Conservation (phyloP, 2,888 invertebrate genomes). For the Callimorpha dominula region DNA sequence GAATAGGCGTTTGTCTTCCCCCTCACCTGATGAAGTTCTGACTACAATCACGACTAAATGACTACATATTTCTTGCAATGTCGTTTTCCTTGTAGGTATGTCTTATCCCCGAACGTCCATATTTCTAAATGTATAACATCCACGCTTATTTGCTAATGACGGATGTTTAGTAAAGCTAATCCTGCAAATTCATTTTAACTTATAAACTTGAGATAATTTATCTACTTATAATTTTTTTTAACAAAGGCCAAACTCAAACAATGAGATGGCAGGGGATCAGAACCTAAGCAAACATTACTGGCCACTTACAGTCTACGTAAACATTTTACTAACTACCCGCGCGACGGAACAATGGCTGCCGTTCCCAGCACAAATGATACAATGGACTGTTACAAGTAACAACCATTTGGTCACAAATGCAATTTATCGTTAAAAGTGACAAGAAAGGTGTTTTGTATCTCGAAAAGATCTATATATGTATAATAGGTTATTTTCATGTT, state of each 20-base stretch:
- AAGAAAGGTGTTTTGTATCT: conserved; percentile 5
- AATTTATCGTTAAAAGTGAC: conserved; percentile 19
- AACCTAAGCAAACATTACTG: conserved; percentile 7
- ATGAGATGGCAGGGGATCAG: conserved; percentile 2
- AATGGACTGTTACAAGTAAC: conserved; percentile 7
- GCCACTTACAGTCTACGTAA: conserved; percentile 30
- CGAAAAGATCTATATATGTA: background rate
- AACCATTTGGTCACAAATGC: conserved; percentile 10
- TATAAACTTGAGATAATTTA: background rate
- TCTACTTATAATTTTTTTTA: background rate
- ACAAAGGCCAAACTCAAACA: background rate
- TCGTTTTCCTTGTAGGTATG: background rate
- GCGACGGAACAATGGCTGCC: conserved; percentile 34
- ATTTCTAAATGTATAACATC: background rate
- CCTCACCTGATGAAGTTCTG: background rate
- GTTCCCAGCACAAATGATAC: conserved; percentile 12
- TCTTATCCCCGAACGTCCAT: too few relatives aligned
- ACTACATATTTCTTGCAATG: background rate
- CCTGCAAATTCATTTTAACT: background rate
- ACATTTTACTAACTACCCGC: conserved; percentile 39
- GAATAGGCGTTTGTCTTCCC: too few relatives aligned
- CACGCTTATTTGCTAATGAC: background rate
- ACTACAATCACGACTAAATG: background rate
- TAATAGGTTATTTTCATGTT: conserved; percentile 7
- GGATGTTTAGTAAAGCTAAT: background rate